Percentiles rank a stretch among this genome's conserved stretches.
Evolutionary conservation across 2,888 invertebrate species (phyloP).

Genomic region (Drosophila eohydei): DNA sequence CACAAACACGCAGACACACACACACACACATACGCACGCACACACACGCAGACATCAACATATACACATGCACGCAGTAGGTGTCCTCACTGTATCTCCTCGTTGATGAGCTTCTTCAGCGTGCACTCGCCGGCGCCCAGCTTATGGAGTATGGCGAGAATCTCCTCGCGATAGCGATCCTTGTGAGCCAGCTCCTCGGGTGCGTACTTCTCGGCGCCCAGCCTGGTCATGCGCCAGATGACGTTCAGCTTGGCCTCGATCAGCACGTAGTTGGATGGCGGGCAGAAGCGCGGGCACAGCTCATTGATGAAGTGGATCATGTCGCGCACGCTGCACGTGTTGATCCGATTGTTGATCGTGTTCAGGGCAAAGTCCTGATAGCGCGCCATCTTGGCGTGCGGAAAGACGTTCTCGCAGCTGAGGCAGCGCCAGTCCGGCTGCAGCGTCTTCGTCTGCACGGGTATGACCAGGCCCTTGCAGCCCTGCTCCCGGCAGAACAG

Average conservation of each 20-base stretch:
- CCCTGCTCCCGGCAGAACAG: conserved; percentile 85
- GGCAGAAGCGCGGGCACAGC: conserved; percentile 83
- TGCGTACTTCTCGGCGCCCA: conserved; percentile 73
- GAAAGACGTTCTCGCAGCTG: conserved; percentile 86
- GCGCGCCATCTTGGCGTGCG: conserved; percentile 82
- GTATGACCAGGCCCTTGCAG: conserved; percentile 85
- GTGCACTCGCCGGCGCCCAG: conserved; percentile 84
- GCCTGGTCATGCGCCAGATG: conserved; percentile 84
- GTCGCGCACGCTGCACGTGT: conserved; percentile 80
- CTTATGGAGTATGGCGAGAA: conserved; percentile 82
- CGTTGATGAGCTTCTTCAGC: conserved; percentile 81
- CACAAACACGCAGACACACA: conserved; percentile 14
- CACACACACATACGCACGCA: conserved; percentile 11
- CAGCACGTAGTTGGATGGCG: conserved; percentile 83
- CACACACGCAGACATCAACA: conserved; percentile 14
- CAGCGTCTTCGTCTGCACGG: conserved; percentile 87
- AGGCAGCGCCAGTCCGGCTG: conserved; percentile 89
- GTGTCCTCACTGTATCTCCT: conserved; percentile 76
- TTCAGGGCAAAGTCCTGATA: conserved; percentile 83
- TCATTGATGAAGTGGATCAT: conserved; percentile 84
- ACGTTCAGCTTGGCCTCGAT: conserved; percentile 84
- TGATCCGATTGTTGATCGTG: conserved; percentile 83
- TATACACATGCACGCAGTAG: conserved; percentile 6
- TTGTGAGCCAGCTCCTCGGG: conserved; percentile 79
- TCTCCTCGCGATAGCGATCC: conserved; percentile 83